Conservation (phyloP, 2,888 invertebrate genomes). For the Trissoscelio sp. region DNA sequence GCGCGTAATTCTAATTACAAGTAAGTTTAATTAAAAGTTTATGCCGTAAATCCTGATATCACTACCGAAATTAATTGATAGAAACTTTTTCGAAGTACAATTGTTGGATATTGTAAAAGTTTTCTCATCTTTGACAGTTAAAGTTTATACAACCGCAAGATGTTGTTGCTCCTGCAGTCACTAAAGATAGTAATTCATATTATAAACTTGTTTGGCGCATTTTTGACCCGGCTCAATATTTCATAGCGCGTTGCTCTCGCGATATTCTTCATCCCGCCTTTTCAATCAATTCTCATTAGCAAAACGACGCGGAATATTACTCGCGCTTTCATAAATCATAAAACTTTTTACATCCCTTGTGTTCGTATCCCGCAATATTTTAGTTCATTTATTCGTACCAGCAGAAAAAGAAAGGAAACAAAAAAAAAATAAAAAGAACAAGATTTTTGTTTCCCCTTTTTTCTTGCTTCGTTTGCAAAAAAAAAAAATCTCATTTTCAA, state of each 20-base stretch:
- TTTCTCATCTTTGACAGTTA: slow-evolving; percentile 69
- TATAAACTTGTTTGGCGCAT: slow-evolving; percentile 52
- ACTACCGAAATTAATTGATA: slow-evolving; percentile 66
- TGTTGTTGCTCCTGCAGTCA: slow-evolving; percentile 35
- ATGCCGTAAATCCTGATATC: slow-evolving; percentile 64
- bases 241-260: slow-evolving; percentile 31
- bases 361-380: slow-evolving; percentile 44
- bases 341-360: slow-evolving; percentile 40
- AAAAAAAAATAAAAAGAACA: neutral
- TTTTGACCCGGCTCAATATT: slow-evolving; percentile 56
- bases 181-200: slow-evolving; percentile 62
- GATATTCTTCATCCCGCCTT: slow-evolving; percentile 45
- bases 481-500: slow-evolving; percentile 44
- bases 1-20: slow-evolving; percentile 59
- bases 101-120: slow-evolving; percentile 69
- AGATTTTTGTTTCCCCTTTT: neutral
- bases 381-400: slow-evolving; percentile 21
- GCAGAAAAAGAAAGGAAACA: neutral
- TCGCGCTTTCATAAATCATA: slow-evolving; percentile 54
- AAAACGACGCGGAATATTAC: slow-evolving; percentile 51
- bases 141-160: slow-evolving; percentile 63
- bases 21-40: slow-evolving; percentile 66
- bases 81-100: slow-evolving; percentile 66
- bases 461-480: neutral
- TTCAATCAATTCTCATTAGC: slow-evolving; percentile 67